Evolutionary conservation across 2,888 invertebrate species (phyloP).

Genomic region (Drymonia ruficornis): DNA sequence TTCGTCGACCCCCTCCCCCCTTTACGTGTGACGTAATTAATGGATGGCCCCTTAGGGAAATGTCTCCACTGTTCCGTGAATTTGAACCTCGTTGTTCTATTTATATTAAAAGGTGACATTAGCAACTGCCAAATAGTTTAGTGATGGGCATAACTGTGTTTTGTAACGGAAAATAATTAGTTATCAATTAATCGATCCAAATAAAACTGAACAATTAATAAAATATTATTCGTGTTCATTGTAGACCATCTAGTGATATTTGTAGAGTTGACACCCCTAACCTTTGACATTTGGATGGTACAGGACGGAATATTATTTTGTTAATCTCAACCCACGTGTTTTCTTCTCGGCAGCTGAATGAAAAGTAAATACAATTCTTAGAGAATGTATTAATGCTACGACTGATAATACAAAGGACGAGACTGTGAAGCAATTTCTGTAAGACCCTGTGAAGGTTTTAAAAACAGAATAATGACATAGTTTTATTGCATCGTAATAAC

Average conservation of each 20-base stretch:
- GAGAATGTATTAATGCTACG: too few species aligned
- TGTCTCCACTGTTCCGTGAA: too few species aligned
- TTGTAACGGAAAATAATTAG: background rate
- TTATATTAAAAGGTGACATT: too few species aligned
- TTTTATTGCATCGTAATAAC: too few species aligned
- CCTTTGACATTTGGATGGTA: conserved; percentile 24
- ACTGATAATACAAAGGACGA: background rate
- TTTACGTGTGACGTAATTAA: too few species aligned
- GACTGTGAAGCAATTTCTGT: background rate
- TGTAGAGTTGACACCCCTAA: conserved; percentile 14
- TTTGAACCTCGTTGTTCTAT: too few species aligned
- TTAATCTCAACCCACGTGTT: conserved; percentile 13
- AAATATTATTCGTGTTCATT: too few species aligned
- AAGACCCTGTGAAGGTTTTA: background rate
- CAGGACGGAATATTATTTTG: conserved; percentile 8
- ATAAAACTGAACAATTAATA: too few species aligned
- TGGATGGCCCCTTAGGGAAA: too few species aligned
- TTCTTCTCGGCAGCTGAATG: conserved; percentile 9
- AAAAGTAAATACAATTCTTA: conserved; percentile 3
- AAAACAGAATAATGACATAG: background rate
- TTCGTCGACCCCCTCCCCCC: too few species aligned
- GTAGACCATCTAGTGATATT: background rate
- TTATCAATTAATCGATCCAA: background rate
- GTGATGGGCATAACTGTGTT: too few species aligned
- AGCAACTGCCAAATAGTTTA: too few species aligned